Base-by-base conservation (phyloP, 1,140 invertebrate genomes). In the Diorhabda elongata region DNA sequence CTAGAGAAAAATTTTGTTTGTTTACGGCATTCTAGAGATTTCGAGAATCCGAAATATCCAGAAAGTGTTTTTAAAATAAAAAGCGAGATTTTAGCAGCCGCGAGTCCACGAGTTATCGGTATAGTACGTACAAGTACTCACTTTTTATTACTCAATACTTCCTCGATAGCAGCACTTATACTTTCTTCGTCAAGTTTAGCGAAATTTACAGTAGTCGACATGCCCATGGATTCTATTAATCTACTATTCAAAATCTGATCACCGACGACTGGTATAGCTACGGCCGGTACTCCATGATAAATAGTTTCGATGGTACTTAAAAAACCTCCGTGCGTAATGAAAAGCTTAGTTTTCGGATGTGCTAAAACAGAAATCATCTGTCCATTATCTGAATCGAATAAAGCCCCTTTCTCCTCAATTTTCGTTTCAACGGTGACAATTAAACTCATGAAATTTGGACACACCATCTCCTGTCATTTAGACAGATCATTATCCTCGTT, bases 251-350 rank as follows among this genome's bases (percentile, higher is more conserved):
- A 52, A 67, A 66, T 69, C 64, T 80, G 78, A 67, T 80, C 80
- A 3, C 66, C 74, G 60, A 69, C 77, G 47, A 81, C 69, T 3
- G 80, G 80, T 8, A 82, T 73, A 5, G 75, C 76, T 2, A 87
- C 59, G 4, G 87, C 69, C 4, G 86, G 85, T 5, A 85, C 80
- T 9, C 81, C 84, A 69, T 81, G 73, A 66, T 83, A 81, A 2
- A 83, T 73, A 1, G 82, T 80, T 71, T 87, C 86, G 47, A 63
- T 71, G n/a, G 69, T 74, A 64, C 74, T 74, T 44, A 75, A 64
- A 2, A 75, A 5, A 44, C 74, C 74, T 42, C 74, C 70, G 57
- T 75, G 74, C 4, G 74, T 67, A 3, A 75, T 75, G 63, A 75
- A 75, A 26, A 72, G 47, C 64, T 71, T 75, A 42, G 68, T 52